phyloP scores from a whole-genome alignment of 2,888 invertebrate genomes.

The Epistrophella euchroma region DNA sequence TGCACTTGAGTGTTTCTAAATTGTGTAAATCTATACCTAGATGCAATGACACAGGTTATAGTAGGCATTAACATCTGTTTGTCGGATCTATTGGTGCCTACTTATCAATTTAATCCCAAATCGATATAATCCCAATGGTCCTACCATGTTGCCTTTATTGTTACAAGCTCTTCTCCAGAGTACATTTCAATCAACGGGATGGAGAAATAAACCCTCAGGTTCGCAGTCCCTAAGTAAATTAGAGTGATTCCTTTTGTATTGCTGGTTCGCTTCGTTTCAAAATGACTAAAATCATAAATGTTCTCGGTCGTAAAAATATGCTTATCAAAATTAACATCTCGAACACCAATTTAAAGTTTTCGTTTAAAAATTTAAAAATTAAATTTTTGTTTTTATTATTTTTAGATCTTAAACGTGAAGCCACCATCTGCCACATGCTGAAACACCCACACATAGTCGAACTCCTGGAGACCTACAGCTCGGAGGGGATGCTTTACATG shows the following conservation, averaged over 20 bases:
- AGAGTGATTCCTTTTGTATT: slow-evolving; percentile 45
- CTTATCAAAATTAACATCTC: slow-evolving; percentile 1
- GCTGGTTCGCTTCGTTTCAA: not conserved
- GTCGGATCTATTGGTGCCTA: slow-evolving; percentile 15
- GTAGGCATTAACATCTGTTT: slow-evolving; percentile 34
- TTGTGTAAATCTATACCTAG: not conserved
- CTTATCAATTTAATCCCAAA: slow-evolving; percentile 57
- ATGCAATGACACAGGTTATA: slow-evolving; percentile 40
- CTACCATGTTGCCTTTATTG: slow-evolving; percentile 32
- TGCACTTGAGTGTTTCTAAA: not conserved
- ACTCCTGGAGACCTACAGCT: slow-evolving; percentile 98
- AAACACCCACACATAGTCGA: slow-evolving; percentile 99
- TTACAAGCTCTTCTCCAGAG: slow-evolving; percentile 36
- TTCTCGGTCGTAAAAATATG: not conserved
- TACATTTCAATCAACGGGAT: slow-evolving; percentile 33
- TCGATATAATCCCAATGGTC: slow-evolving; percentile 60
- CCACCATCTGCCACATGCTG: slow-evolving; percentile 99
- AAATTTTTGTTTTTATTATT: slow-evolving; percentile 20
- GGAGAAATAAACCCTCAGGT: slow-evolving; percentile 24
- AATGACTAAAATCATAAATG: slow-evolving; percentile 24
- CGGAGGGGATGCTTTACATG: slow-evolving; percentile 99
- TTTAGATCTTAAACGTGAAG: slow-evolving; percentile 98
- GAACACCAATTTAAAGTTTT: slow-evolving; percentile 3
- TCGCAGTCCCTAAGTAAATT: slow-evolving; percentile 38
- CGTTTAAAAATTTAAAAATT: slow-evolving; percentile 27